A percentile compares a stretch with the other conserved stretches of the same genome.
Evolutionary conservation across 2,888 invertebrate species (phyloP).

Genomic region (Prionchulus punctatus): DNA sequence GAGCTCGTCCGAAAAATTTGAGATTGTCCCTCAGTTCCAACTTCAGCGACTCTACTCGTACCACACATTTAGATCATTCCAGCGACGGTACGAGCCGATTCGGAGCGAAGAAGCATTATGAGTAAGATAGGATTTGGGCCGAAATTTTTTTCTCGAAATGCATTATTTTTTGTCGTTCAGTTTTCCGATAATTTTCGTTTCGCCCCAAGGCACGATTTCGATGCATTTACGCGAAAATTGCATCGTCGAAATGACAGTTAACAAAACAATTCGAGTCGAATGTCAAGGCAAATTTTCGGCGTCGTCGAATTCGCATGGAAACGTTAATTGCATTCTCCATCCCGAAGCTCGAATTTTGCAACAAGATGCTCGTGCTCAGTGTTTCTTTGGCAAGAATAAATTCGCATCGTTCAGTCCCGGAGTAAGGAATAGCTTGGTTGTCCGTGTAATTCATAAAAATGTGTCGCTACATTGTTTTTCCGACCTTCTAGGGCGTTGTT

Average conservation of each 20-base stretch:
- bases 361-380: constrained; percentile 32
- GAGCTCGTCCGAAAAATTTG: too few species aligned
- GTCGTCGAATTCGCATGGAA: constrained; percentile 32
- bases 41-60: too few species aligned
- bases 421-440: constrained; percentile 19
- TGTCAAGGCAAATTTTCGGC: constrained; percentile 33
- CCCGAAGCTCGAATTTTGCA: constrained; percentile 34
- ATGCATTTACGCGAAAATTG: constrained; percentile 33
- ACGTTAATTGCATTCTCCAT: constrained; percentile 32
- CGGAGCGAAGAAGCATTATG: too few species aligned
- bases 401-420: constrained; percentile 8
- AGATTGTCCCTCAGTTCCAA: too few species aligned
- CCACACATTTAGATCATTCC: too few species aligned
- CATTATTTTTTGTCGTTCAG: background rate
- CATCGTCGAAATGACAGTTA: constrained; percentile 35
- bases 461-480: background rate
- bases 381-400: constrained; percentile 26
- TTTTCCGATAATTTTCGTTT: constrained; percentile 34
- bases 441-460: constrained; percentile 23
- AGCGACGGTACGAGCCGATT: too few species aligned
- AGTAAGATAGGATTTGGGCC: too few species aligned
- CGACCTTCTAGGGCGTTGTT: constrained; percentile 20
- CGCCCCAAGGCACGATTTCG: constrained; percentile 34
- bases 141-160: too few species aligned
- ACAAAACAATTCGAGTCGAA: constrained; percentile 34